Evolutionary conservation across 2,113 vertebrate genomes (phyloP).

Genomic region (Piaya cayana): DNA sequence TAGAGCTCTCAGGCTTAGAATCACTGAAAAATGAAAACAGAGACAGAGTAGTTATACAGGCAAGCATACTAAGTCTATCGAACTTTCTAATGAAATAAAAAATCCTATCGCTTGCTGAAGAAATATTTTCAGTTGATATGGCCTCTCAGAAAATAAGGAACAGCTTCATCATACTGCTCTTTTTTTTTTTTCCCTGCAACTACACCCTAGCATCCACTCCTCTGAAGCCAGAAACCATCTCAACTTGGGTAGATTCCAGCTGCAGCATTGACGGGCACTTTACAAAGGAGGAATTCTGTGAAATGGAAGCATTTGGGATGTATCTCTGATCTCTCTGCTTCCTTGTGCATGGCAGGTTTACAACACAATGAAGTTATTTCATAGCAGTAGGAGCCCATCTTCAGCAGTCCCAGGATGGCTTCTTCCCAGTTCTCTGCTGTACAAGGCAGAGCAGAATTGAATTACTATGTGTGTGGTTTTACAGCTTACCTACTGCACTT

Average conservation of each 20-base stretch:
- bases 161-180: background rate
- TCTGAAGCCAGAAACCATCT: background rate
- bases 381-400: background rate
- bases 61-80: background rate
- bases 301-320: background rate
- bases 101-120: background rate
- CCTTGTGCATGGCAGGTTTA: background rate
- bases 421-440: background rate
- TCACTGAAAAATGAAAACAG: background rate
- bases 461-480: accelerated
- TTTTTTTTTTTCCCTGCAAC: background rate
- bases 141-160: background rate
- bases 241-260: background rate
- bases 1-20: background rate
- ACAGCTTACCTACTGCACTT: background rate
- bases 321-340: background rate
- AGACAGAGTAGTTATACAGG: background rate
- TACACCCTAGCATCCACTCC: background rate
- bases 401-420: accelerated
- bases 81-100: slow-evolving; percentile 3
- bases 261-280: background rate
- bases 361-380: background rate
- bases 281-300: slow-evolving; percentile 9
- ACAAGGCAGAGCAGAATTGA: background rate
- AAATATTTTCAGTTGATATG: background rate